Evolutionary conservation across 2,797 vertebrate species (phyloP).

Genomic region (Sebastes hubbsi): DNA sequence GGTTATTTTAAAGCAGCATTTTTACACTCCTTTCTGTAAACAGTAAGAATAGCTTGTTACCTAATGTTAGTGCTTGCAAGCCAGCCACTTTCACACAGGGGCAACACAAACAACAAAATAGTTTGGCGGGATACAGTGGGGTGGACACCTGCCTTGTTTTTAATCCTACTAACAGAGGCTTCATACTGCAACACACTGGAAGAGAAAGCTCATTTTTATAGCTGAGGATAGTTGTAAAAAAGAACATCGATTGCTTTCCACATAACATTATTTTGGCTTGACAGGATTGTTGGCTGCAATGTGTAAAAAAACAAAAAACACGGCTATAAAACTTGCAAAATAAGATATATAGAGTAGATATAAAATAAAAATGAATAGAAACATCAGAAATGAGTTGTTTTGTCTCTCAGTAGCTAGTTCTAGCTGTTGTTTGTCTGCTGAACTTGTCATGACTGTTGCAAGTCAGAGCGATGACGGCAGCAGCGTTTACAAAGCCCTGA

Average conservation of each 20-base stretch:
- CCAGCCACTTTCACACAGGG: slow-evolving; percentile 38
- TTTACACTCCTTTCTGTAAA: too few species aligned
- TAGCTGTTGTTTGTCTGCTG: slow-evolving; percentile 45
- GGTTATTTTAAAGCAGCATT: too few species aligned
- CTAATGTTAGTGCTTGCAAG: slow-evolving; percentile 12
- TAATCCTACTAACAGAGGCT: background rate
- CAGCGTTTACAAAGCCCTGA: slow-evolving; percentile 50
- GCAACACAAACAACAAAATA: slow-evolving; percentile 38
- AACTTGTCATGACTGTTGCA: slow-evolving; percentile 73
- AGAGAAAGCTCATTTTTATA: slow-evolving; percentile 2
- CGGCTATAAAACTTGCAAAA: background rate
- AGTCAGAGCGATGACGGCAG: slow-evolving; percentile 69
- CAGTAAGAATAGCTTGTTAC: slow-evolving; percentile 52
- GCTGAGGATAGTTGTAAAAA: background rate
- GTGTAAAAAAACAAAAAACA: background rate
- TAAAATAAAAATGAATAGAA: background rate
- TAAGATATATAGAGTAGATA: background rate
- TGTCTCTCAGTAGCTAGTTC: slow-evolving; percentile 7
- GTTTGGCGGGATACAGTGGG: slow-evolving; percentile 58
- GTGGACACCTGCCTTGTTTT: slow-evolving; percentile 25
- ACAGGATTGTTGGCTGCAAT: slow-evolving; percentile 14
- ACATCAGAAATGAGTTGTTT: background rate
- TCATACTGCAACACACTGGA: background rate
- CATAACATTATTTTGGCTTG: slow-evolving; percentile 28
- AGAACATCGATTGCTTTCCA: slow-evolving; percentile 2